These are phyloP conservation scores for Aleiodes sp. DNA, from an alignment of 1,140 invertebrate species.

Conservation along the genomic window DNA sequence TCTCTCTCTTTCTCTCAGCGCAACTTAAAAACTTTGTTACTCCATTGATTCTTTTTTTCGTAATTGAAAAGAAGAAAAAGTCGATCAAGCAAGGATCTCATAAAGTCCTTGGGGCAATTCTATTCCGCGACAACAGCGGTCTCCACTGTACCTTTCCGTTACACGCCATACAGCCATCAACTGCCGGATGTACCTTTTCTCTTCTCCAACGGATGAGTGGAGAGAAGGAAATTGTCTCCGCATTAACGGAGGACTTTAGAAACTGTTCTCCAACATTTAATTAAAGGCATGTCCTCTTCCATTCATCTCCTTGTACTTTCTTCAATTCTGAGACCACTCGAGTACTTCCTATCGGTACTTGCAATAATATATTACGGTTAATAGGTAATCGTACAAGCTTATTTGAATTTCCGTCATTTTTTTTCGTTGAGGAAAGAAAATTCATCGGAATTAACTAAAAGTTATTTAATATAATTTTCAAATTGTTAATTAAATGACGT, in stretches of 20 bases:
- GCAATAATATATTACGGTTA: conserved; percentile 11
- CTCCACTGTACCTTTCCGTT: not conserved
- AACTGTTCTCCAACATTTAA: conserved; percentile 65
- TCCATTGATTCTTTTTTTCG: conserved; percentile 34
- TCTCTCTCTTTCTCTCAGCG: too few relatives aligned
- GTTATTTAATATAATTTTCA: too few relatives aligned
- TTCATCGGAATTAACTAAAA: too few relatives aligned
- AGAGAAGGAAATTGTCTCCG: conserved; percentile 66
- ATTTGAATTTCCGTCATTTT: too few relatives aligned
- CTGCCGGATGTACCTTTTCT: conserved; percentile 52
- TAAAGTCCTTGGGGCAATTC: conserved; percentile 13
- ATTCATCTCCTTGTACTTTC: conserved; percentile 60
- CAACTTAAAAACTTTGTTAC: conserved; percentile 58
- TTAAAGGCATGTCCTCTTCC: conserved; percentile 64
- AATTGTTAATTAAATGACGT: too few relatives aligned
- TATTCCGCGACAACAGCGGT: conserved; percentile 3
- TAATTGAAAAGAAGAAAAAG: conserved; percentile 2
- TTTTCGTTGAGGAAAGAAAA: too few relatives aligned
- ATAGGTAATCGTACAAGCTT: too few relatives aligned
- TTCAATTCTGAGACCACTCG: conserved; percentile 48
- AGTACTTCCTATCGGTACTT: conserved; percentile 26
- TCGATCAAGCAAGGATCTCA: conserved; percentile 21
- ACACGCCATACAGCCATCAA: conserved; percentile 38
- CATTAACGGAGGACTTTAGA: conserved; percentile 64
- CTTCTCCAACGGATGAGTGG: conserved; percentile 52